Evolutionary conservation across 2,113 vertebrate species (phyloP), one percentile per base, ranked within the genome.

Genomic region (Alethe diademata): DNA sequence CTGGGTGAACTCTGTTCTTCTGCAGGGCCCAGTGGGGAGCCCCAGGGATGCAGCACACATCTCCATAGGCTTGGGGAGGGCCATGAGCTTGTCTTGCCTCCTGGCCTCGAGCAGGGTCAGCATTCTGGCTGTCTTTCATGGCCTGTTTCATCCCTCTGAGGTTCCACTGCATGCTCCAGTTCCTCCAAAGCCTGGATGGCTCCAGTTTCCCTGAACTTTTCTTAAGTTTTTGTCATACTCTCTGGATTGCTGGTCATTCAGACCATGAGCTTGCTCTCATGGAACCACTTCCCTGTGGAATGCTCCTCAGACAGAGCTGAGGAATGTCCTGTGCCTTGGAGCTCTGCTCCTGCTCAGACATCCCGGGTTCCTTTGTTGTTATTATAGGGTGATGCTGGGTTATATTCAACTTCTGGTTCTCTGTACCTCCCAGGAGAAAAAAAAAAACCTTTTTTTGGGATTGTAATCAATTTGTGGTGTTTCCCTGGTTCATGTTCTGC

Each of bases 301-400:
- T 48, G 19, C 0, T 0, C 57, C 53, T 50, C 7, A 2, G 8
- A 19, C 33, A 42, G 72, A 79, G 58, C 66, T 43, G 60, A 93
- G 79, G n/a, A 42, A 19, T 47, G n/a, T 33, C 14, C 48, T 13
- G 0, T 82, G 60, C 40, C 26, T 57, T 33, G 25, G 56, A 75
- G 36, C 66, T 88, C 66, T 26, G 51, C 65, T 65, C 3, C 61
- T 61, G 16, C 48, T 78, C 61, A 35, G 31, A 26, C 4, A 40
- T 43, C 47, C 26, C 0, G 0, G 22, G 8, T 50, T 36, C 48
- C 26, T 91, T 75, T 69, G 17, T 40, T 67, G 43, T 56, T 33
- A 9, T 45, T 67, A 11, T 5, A 19, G 6, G 42, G n/a, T 62
- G 42, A 50, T 26, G 12, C 29, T 65, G 29, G 13, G 36, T 83